Conservation (phyloP, 2,113 vertebrate species). For the Embiotoca jacksoni region DNA sequence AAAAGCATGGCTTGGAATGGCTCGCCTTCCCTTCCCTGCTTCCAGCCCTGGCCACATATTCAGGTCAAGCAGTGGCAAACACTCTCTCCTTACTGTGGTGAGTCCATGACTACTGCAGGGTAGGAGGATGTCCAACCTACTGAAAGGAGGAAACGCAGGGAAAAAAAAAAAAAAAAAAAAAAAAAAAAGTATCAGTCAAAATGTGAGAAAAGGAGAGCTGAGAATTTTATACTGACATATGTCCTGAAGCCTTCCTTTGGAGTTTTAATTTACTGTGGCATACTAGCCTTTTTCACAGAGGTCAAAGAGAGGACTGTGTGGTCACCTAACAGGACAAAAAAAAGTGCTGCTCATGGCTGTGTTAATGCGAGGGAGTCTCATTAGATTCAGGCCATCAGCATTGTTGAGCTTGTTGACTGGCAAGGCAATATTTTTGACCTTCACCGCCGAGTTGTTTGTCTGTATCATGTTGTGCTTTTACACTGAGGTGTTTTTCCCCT, state of each 20-base stretch:
- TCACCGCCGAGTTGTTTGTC: conserved; percentile 56
- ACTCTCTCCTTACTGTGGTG: conserved; percentile 55
- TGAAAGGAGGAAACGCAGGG: background rate
- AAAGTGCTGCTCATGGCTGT: conserved; percentile 58
- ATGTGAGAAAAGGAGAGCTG: conserved; percentile 41
- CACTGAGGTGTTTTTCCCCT: conserved; percentile 44
- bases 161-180: no score
- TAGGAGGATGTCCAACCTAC: conserved; percentile 32
- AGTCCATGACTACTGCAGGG: conserved; percentile 38
- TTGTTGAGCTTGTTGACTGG: conserved; percentile 69
- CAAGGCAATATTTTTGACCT: conserved; percentile 80
- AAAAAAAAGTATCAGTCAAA: conserved; percentile 44
- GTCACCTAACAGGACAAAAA: conserved; percentile 43
- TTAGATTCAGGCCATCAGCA: conserved; percentile 75
- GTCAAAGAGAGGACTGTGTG: conserved; percentile 67
- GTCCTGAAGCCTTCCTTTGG: conserved; percentile 55
- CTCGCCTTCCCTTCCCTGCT: conserved; percentile 43
- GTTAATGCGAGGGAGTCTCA: conserved; percentile 56
- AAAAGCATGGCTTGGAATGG: conserved; percentile 54
- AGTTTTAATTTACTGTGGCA: conserved; percentile 68
- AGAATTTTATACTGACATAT: conserved; percentile 56
- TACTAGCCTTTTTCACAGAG: conserved; percentile 56
- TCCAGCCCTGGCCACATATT: conserved; percentile 83
- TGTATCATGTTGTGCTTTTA: conserved; percentile 74
- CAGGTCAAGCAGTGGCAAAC: conserved; percentile 84